Base-by-base conservation (phyloP, 2,888 invertebrate genomes). In the Drosophila seclusa region DNA sequence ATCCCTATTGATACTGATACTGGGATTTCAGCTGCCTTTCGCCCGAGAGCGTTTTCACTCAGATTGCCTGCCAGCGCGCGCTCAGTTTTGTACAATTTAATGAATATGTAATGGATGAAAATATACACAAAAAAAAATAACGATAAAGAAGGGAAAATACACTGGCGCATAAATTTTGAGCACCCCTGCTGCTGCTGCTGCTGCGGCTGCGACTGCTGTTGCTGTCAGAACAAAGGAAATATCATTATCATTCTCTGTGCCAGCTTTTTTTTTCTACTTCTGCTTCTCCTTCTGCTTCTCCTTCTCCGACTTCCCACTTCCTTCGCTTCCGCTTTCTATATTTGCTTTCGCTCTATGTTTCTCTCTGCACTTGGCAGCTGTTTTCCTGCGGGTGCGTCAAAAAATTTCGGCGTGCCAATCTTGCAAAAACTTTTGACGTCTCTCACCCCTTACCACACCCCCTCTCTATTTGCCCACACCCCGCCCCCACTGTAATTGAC, bases 51-150 rank as follows among this genome's bases (percentile, higher is more conserved):
- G 21, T 42, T 70, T 68, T 34, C 21, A 16, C 40, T 24, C 27
- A 73, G 79, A 75, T 77, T 75, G 69, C 54, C 55, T 80, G 69
- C 54, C 55, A 58, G 52, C 40, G 31, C 31, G 31, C 2, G 45
- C 24, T 49, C 27, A 42, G 45, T 53, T 66, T 57, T 40, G 42
- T 73, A 66, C 71, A 89, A 87, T 86, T 86, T 86, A 86, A 90
- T 86, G 86, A 90, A 86, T 86, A 90, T 87, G 87, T 81, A 87
- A 86, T 90, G 65, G 36, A 48, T 16, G 13, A 40, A 32, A 45
- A 24, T 24, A 45, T 16, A 45, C 45, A 24, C 24, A 16, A 7
- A 45, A 45, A 7, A 38, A 62, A 53, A 36, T 21, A 34, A n/a
- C n/a, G n/a, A 54, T 60, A 59, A 65, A 64, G 50, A 24, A 42